phyloP scores from a whole-genome alignment of 2,113 vertebrate genomes.

The Macrotus californicus region DNA sequence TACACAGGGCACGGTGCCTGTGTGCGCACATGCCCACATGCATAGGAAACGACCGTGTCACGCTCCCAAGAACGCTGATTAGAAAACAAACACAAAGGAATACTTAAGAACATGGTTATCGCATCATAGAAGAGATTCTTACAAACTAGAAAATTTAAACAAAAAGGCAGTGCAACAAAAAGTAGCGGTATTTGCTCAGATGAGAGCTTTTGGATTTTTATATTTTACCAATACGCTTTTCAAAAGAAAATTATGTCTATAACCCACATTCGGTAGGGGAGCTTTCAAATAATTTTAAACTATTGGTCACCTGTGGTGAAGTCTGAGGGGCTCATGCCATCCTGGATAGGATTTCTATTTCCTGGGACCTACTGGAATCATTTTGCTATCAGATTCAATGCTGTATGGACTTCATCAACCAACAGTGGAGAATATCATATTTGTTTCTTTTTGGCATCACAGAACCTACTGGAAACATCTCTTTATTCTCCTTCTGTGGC shows the following conservation, averaged over 20 bases:
- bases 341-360: background rate
- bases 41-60: background rate
- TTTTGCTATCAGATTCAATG: background rate
- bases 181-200: background rate
- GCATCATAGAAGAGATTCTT: background rate
- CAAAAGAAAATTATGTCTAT: background rate
- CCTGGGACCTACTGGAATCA: background rate
- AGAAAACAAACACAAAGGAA: background rate
- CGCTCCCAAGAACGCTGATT: background rate
- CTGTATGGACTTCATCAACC: background rate
- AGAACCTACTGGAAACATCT: background rate
- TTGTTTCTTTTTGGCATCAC: background rate
- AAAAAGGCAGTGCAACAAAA: background rate
- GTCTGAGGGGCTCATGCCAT: background rate
- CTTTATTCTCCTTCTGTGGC: background rate
- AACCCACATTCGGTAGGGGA: background rate
- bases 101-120: background rate
- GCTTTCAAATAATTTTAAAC: constrained; percentile 23
- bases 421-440: background rate
- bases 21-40: fast-evolving
- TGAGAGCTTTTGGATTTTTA: background rate
- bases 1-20: background rate
- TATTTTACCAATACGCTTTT: background rate
- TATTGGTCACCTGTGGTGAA: background rate
- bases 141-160: background rate